These are phyloP conservation scores for Cydia pomonella DNA, from an alignment of 1,140 invertebrate species.

Conservation along the genomic window DNA sequence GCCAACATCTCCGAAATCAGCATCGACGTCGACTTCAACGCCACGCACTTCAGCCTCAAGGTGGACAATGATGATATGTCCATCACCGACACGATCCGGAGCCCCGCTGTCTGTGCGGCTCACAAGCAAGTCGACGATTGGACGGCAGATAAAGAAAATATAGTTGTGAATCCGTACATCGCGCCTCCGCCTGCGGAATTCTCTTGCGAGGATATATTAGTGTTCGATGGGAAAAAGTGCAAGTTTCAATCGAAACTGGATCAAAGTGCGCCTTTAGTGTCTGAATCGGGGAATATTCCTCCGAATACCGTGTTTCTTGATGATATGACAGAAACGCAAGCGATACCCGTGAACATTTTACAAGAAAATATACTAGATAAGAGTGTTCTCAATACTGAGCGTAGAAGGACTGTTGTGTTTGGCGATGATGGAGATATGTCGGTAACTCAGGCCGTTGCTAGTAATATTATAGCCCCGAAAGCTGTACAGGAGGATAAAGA, in stretches of 20 bases:
- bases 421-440: slow-evolving; percentile 36
- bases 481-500: background rate
- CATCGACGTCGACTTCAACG: slow-evolving; percentile 68
- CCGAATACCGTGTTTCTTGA: background rate
- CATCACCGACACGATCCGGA: slow-evolving; percentile 62
- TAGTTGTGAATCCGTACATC: slow-evolving; percentile 61
- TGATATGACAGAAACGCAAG: background rate
- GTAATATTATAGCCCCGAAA: background rate
- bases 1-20: slow-evolving; percentile 29
- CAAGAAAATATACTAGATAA: background rate
- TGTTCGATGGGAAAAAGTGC: slow-evolving; percentile 69
- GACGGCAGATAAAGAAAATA: slow-evolving; percentile 68
- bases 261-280: background rate
- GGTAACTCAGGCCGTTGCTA: slow-evolving; percentile 29
- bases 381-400: background rate
- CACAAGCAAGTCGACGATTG: slow-evolving; percentile 47
- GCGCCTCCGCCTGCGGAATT: slow-evolving; percentile 55
- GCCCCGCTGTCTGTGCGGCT: slow-evolving; percentile 55
- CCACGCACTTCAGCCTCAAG: slow-evolving; percentile 49
- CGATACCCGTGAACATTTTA: background rate
- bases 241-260: slow-evolving; percentile 49
- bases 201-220: slow-evolving; percentile 59
- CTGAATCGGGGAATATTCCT: background rate
- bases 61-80: slow-evolving; percentile 65
- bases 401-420: slow-evolving; percentile 15